Conservation (phyloP, 2,797 vertebrate genomes). For the Paguma larvata region DNA sequence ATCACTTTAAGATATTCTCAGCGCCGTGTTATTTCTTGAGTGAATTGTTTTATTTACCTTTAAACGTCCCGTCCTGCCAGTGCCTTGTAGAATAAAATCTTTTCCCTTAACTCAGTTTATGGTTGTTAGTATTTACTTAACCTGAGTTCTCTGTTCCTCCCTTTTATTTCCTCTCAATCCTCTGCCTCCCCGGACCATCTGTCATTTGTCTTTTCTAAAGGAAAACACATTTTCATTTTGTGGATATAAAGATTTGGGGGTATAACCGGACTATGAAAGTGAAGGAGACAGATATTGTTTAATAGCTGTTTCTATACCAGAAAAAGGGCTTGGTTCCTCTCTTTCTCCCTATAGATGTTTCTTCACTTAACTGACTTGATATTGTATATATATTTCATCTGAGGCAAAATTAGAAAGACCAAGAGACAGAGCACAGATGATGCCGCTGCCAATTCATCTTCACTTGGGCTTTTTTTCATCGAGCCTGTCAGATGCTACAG, state of each 20-base stretch:
- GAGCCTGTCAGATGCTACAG: constrained; percentile 86
- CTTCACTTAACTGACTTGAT: constrained; percentile 85
- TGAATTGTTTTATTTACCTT: constrained; percentile 24
- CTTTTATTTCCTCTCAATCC: constrained; percentile 47
- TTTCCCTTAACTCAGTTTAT: constrained; percentile 34
- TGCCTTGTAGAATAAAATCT: background rate
- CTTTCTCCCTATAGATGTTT: constrained; percentile 79
- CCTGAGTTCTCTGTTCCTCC: constrained; percentile 45
- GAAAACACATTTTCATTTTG: constrained; percentile 77
- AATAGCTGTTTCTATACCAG: constrained; percentile 72
- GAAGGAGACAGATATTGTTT: constrained; percentile 81
- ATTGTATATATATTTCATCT: constrained; percentile 89
- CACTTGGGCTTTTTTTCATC: constrained; percentile 87
- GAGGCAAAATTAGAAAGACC: constrained; percentile 85
- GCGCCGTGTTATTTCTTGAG: constrained; percentile 34
- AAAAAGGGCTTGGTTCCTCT: constrained; percentile 40
- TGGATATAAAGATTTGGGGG: constrained; percentile 27
- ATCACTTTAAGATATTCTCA: constrained; percentile 9
- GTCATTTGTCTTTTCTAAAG: constrained; percentile 72
- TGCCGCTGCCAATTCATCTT: constrained; percentile 89
- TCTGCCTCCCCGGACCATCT: constrained; percentile 52
- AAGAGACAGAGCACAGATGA: constrained; percentile 84
- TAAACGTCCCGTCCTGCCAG: background rate
- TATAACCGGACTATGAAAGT: constrained; percentile 79
- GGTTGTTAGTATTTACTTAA: constrained; percentile 36